These are phyloP conservation scores for Perithous albicinctus DNA, from an alignment of 2,888 invertebrate genomes.

Conservation along the genomic window DNA sequence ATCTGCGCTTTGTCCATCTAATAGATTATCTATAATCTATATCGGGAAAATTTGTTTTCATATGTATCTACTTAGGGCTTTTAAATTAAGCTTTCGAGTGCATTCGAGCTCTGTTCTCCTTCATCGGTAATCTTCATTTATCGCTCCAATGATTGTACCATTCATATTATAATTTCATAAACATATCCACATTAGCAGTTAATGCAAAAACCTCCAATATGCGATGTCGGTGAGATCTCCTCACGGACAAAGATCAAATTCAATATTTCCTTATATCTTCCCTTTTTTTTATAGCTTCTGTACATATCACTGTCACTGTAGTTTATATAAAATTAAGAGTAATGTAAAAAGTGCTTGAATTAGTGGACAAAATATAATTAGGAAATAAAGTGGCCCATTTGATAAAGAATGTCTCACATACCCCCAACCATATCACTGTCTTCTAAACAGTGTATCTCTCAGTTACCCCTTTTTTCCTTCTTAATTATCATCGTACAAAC, in stretches of 20 bases:
- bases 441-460: neutral
- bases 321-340: too few relatives aligned
- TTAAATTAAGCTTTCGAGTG: too few relatives aligned
- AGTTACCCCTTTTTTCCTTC: neutral
- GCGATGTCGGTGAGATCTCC: neutral
- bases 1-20: neutral
- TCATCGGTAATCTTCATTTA: neutral
- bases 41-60: too few relatives aligned
- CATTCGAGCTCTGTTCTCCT: neutral
- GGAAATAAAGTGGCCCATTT: too few relatives aligned
- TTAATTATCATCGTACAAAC: constrained; percentile 19
- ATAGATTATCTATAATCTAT: too few relatives aligned
- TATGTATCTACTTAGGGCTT: too few relatives aligned
- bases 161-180: constrained; percentile 6
- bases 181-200: neutral
- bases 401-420: too few relatives aligned
- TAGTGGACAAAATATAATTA: too few relatives aligned
- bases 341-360: too few relatives aligned
- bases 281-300: too few relatives aligned
- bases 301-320: too few relatives aligned
- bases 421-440: neutral
- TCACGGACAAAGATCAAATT: neutral
- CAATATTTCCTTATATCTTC: neutral
- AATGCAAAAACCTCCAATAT: neutral
- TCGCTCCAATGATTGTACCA: neutral